These are phyloP conservation scores for Fragariocoptes setiger DNA, from an alignment of 1,140 invertebrate species.

Conservation along the genomic window DNA sequence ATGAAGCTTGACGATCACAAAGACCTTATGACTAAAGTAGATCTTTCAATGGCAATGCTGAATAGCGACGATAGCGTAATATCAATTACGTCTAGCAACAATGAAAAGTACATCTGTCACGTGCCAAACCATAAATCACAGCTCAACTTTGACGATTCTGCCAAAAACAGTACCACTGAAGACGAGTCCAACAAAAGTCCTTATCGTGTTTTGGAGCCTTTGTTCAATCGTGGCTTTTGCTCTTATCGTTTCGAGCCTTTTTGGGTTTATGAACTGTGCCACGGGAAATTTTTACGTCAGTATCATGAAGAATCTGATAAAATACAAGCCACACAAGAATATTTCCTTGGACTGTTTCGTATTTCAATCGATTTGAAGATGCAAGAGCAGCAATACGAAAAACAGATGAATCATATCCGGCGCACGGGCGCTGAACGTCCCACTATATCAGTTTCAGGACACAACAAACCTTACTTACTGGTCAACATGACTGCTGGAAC, in stretches of 20 bases:
- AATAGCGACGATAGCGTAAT: conserved; percentile 14
- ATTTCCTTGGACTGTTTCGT: conserved; percentile 39
- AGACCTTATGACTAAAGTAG: neutral
- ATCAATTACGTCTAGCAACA: conserved; percentile 18
- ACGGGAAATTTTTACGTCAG: conserved; percentile 56
- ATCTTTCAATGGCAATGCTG: too few relatives aligned
- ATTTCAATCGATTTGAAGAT: conserved; percentile 17
- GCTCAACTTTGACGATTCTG: conserved; percentile 15
- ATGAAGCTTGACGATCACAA: neutral
- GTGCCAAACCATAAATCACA: conserved; percentile 31
- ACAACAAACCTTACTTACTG: conserved; percentile 32
- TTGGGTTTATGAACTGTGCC: conserved; percentile 90
- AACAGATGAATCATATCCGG: neutral
- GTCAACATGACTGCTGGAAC: conserved; percentile 30
- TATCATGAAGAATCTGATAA: conserved; percentile 54
- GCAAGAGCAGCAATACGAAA: conserved; percentile 2
- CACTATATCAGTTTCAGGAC: conserved; percentile 45
- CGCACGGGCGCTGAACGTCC: conserved; percentile 15
- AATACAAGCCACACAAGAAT: conserved; percentile 29
- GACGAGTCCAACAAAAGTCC: conserved; percentile 28
- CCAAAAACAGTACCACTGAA: conserved; percentile 13
- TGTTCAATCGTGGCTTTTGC: conserved; percentile 38
- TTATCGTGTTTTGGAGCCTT: conserved; percentile 33
- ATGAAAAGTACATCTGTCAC: conserved; percentile 28
- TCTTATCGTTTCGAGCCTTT: conserved; percentile 66